Percentiles rank a stretch among this genome's conserved stretches.
phyloP scores from a whole-genome alignment of 2,113 vertebrate genomes.

The Anguilla japonica region DNA sequence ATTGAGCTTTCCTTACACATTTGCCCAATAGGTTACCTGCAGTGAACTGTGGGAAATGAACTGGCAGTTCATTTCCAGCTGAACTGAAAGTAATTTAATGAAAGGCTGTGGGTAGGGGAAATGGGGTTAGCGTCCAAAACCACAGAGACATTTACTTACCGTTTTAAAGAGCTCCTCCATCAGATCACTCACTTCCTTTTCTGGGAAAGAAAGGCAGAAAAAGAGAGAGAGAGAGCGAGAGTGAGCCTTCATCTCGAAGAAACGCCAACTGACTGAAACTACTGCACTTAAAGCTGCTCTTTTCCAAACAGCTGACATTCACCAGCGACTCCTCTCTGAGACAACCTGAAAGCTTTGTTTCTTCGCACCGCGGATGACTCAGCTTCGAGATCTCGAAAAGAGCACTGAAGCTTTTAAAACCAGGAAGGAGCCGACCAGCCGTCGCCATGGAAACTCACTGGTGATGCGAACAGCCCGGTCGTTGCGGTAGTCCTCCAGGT shows the following conservation, averaged over 20 bases:
- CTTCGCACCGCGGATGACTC: background rate
- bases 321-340: background rate
- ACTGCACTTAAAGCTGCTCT: background rate
- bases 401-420: too few relatives aligned
- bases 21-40: too few relatives aligned
- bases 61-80: too few relatives aligned
- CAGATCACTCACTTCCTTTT: conserved; percentile 93
- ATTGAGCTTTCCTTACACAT: too few relatives aligned
- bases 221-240: background rate
- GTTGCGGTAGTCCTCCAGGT: conserved; percentile 90
- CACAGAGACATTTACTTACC: conserved; percentile 62
- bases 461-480: conserved; percentile 93
- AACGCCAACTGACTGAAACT: background rate
- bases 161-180: conserved; percentile 98
- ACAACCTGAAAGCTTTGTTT: background rate
- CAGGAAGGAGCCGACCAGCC: too few relatives aligned
- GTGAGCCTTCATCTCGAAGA: background rate
- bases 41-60: too few relatives aligned
- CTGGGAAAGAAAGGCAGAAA: conserved; percentile 62
- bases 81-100: too few relatives aligned
- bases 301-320: background rate
- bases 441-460: conserved; percentile 71
- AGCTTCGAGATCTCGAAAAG: too few relatives aligned
- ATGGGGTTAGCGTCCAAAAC: too few relatives aligned
- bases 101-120: too few relatives aligned